Percentiles rank a stretch among this genome's conserved stretches.
These are phyloP conservation scores for Scarus forsteni DNA, from an alignment of 2,797 vertebrate genomes.

Conservation along the genomic window DNA sequence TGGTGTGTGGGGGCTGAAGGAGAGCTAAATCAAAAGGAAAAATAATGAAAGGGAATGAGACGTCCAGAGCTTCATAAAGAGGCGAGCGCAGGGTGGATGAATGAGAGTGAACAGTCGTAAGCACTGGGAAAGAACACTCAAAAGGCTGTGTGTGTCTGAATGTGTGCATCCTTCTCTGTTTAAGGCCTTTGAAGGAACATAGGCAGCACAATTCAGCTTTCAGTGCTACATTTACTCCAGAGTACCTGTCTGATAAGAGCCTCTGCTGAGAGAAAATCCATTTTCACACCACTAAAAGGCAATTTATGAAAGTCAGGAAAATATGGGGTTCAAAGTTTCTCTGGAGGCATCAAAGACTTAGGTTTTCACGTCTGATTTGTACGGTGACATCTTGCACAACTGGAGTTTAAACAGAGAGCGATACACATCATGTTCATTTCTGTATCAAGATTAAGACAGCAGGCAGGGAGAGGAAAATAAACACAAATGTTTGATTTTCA, in stretches of 20 bases:
- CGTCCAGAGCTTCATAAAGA: conserved; percentile 18
- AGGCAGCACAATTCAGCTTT: conserved; percentile 32
- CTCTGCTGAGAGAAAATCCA: conserved; percentile 20
- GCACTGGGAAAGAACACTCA: conserved; percentile 27
- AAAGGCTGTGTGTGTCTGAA: conserved; percentile 51
- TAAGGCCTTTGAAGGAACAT: conserved; percentile 65
- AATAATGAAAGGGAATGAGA: conserved; percentile 18
- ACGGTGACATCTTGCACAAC: too few relatives aligned
- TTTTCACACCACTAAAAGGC: conserved; percentile 4
- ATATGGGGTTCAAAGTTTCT: conserved; percentile 2
- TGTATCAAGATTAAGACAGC: too few relatives aligned
- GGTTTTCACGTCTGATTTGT: neutral
- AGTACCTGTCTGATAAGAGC: conserved; percentile 33
- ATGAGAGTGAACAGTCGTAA: conserved; percentile 39
- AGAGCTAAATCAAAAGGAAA: neutral
- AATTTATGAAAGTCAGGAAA: neutral
- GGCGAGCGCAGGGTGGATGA: conserved; percentile 19
- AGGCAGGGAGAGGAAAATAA: neutral
- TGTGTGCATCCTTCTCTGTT: conserved; percentile 39
- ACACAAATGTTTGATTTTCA: too few relatives aligned
- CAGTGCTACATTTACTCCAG: conserved; percentile 48
- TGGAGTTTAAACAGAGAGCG: neutral
- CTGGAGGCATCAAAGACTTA: conserved; percentile 7
- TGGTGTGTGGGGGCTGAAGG: neutral
- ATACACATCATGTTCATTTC: neutral